Base-by-base conservation (phyloP, 2,113 vertebrate species). In the Nannobrachium achirus region DNA sequence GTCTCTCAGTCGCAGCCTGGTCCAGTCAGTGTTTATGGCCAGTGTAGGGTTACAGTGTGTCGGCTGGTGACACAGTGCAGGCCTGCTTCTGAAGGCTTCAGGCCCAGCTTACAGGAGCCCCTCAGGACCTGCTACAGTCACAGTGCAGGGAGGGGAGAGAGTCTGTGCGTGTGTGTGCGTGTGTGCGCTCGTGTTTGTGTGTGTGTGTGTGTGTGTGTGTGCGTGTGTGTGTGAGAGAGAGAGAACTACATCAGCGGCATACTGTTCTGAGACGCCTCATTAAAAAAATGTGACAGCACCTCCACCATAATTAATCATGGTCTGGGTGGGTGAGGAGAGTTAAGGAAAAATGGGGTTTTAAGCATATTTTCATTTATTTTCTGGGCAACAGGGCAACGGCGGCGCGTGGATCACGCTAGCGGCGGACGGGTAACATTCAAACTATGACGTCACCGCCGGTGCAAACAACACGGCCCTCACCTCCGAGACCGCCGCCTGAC, bases 11-110 rank as follows among this genome's bases (percentile, higher is more conserved):
- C 39, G 44, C 69, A 40, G 39, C 8, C 9, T 40, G 66, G 67
- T 56, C 71, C 6, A 59, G 39, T 60, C 78, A 68, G 73, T 90
- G 84, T 89, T 87, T 89, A 87, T 68, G 76, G 74, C 71, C 66
- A 76, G 85, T 85, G 76, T 90, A 73, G 20, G 65, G 82, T 89
- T 89, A 81, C 87, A 79, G 78, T 48, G 73, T 82, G 81, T 85
- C 61, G 39, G 45, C 71, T 55, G 72, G 73, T 89, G 90, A 91
- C 84, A 86, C 50, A 90, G 79, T 77, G 78, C 90, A 90, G 90
- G 67, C 81, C 72, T 71, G 69, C 69, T 79, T 76, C 76, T 75
- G 76, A 88, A 75, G 84, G 82, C 64, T 81, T 50, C 72, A 72
- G 70, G 51, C 78, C 74, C 56, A 56, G 72, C 69, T 77, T 75